Evolutionary conservation across 2,797 vertebrate genomes (phyloP).

Genomic region (Spea hammondii): DNA sequence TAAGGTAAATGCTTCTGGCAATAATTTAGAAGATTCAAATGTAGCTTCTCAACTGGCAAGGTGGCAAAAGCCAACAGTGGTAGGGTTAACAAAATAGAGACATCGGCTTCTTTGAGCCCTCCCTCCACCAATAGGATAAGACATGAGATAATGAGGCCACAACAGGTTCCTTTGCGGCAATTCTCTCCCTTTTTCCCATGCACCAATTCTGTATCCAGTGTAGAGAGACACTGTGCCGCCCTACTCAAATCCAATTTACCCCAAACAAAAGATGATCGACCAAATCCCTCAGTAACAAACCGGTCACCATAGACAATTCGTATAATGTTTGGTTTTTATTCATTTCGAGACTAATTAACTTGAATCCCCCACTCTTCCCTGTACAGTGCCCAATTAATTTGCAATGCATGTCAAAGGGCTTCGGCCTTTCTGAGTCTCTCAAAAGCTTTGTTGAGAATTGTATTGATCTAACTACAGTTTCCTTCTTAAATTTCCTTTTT

Average conservation of each 20-base stretch:
- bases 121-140: conserved; percentile 75
- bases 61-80: background rate
- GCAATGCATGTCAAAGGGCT: conserved; percentile 84
- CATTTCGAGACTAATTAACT: conserved; percentile 95
- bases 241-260: conserved; percentile 89
- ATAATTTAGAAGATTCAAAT: background rate
- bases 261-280: conserved; percentile 89
- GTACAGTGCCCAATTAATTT: conserved; percentile 89
- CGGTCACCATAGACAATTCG: conserved; percentile 76
- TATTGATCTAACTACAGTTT: conserved; percentile 89
- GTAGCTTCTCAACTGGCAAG: conserved; percentile 3
- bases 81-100: conserved; percentile 19
- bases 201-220: conserved; percentile 82
- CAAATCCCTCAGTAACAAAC: conserved; percentile 87
- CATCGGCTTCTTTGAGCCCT: conserved; percentile 60
- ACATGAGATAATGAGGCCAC: conserved; percentile 85
- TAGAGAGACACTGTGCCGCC: conserved; percentile 85
- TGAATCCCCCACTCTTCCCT: conserved; percentile 81
- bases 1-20: no score
- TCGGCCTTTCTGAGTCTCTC: conserved; percentile 74
- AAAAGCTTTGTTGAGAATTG: conserved; percentile 84
- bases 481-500: conserved; percentile 64
- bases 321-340: conserved; percentile 84
- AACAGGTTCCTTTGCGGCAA: conserved; percentile 61
- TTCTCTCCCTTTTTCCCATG: conserved; percentile 80